Evolutionary conservation across 1,140 invertebrate species (phyloP).

Genomic region (Camponotus floridanus): DNA sequence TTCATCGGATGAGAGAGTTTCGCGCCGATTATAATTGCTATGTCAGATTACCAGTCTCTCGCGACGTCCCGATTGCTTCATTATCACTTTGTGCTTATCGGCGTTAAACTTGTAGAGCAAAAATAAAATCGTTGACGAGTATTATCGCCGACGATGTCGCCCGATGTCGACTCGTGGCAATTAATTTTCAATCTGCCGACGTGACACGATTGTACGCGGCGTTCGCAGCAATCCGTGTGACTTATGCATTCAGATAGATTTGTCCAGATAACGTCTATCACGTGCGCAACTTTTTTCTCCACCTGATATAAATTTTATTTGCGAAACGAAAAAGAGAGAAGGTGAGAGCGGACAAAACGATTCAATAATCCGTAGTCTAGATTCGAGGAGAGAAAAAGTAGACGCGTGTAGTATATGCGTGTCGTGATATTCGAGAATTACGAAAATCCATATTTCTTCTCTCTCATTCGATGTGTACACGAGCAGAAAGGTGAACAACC

Average conservation of each 20-base stretch:
- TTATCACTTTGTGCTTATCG: conserved; percentile 54
- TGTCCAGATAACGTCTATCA: conserved; percentile 22
- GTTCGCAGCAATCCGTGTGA: conserved; percentile 55
- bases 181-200: conserved; percentile 66
- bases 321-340: neutral
- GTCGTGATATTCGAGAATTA: neutral
- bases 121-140: conserved; percentile 43
- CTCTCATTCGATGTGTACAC: conserved; percentile 60
- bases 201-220: conserved; percentile 15
- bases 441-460: conserved; percentile 28
- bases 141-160: conserved; percentile 48
- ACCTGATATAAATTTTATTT: neutral
- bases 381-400: neutral
- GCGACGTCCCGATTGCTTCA: conserved; percentile 63
- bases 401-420: neutral
- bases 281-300: neutral
- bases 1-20: neutral
- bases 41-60: conserved; percentile 28
- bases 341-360: too few species aligned
- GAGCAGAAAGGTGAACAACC: conserved; percentile 63
- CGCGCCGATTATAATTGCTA: conserved; percentile 41
- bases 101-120: conserved; percentile 45
- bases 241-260: conserved; percentile 65
- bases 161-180: conserved; percentile 42
- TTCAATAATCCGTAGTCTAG: neutral